Conservation (phyloP, 2,888 invertebrate genomes). For the Microplitis deprimator region DNA sequence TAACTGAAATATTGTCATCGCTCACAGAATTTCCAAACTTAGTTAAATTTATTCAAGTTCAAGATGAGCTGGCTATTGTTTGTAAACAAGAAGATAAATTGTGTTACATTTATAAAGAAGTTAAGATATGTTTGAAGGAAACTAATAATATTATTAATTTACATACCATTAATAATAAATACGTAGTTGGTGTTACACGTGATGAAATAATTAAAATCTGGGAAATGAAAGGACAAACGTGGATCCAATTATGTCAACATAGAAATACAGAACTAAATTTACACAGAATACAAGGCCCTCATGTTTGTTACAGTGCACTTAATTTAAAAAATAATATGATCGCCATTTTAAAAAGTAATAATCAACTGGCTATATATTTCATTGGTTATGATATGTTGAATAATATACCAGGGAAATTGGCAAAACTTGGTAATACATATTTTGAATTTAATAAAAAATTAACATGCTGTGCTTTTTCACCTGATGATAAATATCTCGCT, state of each 20-base stretch:
- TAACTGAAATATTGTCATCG: slow-evolving; percentile 36
- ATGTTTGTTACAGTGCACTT: slow-evolving; percentile 55
- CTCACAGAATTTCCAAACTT: slow-evolving; percentile 43
- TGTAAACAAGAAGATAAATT: slow-evolving; percentile 52
- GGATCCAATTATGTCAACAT: neutral
- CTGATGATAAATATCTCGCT: slow-evolving; percentile 76
- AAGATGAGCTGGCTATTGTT: slow-evolving; percentile 34
- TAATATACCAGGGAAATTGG: slow-evolving; percentile 40
- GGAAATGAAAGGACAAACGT: slow-evolving; percentile 31
- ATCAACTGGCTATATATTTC: slow-evolving; percentile 53
- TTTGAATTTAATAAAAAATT: slow-evolving; percentile 47
- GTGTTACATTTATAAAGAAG: slow-evolving; percentile 46
- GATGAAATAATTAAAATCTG: slow-evolving; percentile 58
- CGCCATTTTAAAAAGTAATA: slow-evolving; percentile 54
- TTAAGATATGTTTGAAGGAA: slow-evolving; percentile 11
- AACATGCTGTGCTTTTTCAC: slow-evolving; percentile 70
- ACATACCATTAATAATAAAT: slow-evolving; percentile 54
- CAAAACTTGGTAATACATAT: slow-evolving; percentile 37
- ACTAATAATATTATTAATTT: slow-evolving; percentile 45
- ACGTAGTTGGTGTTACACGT: slow-evolving; percentile 56
- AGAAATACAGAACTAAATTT: neutral
- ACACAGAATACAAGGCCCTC: slow-evolving; percentile 38
- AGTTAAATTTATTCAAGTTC: slow-evolving; percentile 40
- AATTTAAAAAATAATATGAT: slow-evolving; percentile 56
- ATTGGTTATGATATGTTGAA: slow-evolving; percentile 45